A percentile compares a stretch with the other conserved stretches of the same genome.
Evolutionary conservation across 2,888 invertebrate species (phyloP).

Genomic region (Nephrocerus scutellatus): DNA sequence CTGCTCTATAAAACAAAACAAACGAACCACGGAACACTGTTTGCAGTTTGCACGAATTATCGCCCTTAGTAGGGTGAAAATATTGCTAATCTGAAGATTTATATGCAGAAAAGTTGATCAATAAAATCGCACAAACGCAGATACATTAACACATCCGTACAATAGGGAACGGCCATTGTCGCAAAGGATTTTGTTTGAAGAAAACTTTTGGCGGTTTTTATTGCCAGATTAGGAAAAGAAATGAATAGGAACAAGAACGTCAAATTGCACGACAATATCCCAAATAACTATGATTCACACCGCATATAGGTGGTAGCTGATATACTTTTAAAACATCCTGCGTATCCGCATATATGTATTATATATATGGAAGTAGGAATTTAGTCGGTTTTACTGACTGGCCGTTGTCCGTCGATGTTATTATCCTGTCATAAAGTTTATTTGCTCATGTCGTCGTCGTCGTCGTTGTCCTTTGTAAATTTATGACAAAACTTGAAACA

Average conservation of each 20-base stretch:
- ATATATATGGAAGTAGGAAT: too few species aligned
- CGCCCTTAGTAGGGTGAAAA: too few species aligned
- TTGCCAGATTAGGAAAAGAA: conserved; percentile 25
- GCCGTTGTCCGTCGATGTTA: too few species aligned
- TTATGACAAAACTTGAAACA: too few species aligned
- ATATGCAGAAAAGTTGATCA: conserved; percentile 45
- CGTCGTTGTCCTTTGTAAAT: too few species aligned
- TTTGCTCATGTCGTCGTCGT: too few species aligned
- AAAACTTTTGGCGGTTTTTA: conserved; percentile 27
- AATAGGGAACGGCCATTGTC: conserved; percentile 24
- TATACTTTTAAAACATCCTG: too few species aligned
- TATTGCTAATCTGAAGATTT: conserved; percentile 41
- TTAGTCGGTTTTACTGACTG: too few species aligned
- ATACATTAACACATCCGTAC: conserved; percentile 29
- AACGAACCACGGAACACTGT: conserved; percentile 36
- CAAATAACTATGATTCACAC: conserved; percentile 38
- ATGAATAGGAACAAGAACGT: conserved; percentile 15
- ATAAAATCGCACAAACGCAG: conserved; percentile 36
- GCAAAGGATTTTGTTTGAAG: conserved; percentile 23
- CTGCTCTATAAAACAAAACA: conserved; percentile 30
- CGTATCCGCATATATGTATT: too few species aligned
- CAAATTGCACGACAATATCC: conserved; percentile 28
- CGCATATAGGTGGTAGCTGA: too few species aligned
- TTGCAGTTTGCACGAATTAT: conserved; percentile 34
- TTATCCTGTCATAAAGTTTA: too few species aligned